Evolutionary conservation across 2,888 invertebrate genomes (phyloP).

Genomic region (Nezara viridula): DNA sequence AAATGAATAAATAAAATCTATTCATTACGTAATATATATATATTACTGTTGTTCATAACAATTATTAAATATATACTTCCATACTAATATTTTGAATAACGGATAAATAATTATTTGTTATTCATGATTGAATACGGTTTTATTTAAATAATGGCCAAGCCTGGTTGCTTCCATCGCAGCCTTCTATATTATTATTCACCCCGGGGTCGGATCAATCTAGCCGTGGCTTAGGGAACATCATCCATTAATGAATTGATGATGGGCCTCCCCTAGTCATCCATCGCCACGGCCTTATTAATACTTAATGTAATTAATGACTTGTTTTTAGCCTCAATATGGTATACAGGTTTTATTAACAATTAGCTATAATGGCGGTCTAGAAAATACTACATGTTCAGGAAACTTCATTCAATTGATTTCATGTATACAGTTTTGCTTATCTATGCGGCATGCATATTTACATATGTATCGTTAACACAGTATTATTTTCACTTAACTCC

Average conservation of each 20-base stretch:
- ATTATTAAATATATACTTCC: too few species aligned
- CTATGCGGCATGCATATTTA: too few species aligned
- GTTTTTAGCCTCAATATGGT: background rate
- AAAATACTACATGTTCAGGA: background rate
- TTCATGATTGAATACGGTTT: background rate
- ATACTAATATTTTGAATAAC: background rate
- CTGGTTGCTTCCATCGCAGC: background rate
- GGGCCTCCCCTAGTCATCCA: background rate
- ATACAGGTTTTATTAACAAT: background rate
- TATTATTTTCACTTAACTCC: too few species aligned
- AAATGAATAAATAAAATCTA: too few species aligned
- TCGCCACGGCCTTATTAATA: background rate
- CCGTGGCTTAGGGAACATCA: background rate
- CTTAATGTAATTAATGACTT: background rate
- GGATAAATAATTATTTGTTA: background rate
- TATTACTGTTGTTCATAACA: too few species aligned
- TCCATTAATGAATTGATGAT: slow-evolving; percentile 28
- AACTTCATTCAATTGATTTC: too few species aligned
- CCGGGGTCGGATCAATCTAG: background rate
- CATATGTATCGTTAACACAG: too few species aligned
- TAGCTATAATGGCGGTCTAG: background rate
- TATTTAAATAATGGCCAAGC: background rate
- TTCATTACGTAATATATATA: too few species aligned
- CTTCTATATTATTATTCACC: background rate
- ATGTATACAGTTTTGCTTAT: too few species aligned